A percentile compares a stretch with the other conserved stretches of the same genome.
Evolutionary conservation across 2,113 vertebrate species (phyloP).

Genomic region (Stercorarius parasiticus): DNA sequence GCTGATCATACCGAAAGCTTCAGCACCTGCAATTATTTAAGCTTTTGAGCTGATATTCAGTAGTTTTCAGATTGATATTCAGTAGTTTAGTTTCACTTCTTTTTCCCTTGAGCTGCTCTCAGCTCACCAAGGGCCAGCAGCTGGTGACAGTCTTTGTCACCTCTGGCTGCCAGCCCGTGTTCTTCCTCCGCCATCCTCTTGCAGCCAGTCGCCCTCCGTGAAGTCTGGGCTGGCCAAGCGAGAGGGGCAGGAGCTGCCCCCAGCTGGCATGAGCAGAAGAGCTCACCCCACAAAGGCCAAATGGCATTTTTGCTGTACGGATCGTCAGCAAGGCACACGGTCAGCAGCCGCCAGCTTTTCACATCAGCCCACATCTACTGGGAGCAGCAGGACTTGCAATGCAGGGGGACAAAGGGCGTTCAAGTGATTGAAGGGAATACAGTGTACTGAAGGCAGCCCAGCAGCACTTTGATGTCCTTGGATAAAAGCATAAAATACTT

Average conservation of each 20-base stretch:
- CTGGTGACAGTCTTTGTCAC: background rate
- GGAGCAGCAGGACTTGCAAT: background rate
- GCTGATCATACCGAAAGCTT: background rate
- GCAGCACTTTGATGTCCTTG: background rate
- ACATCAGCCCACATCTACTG: background rate
- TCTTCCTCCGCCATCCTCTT: background rate
- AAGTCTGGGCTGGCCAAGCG: background rate
- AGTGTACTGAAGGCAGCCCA: fast-evolving
- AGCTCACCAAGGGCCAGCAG: background rate
- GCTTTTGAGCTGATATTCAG: background rate
- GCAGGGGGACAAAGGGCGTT: background rate
- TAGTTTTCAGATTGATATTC: background rate
- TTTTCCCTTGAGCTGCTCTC: background rate
- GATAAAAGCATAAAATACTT: background rate
- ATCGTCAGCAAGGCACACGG: background rate
- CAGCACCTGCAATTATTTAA: background rate
- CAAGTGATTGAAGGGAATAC: background rate
- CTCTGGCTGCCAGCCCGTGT: background rate
- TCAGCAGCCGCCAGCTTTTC: background rate
- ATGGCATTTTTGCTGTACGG: background rate
- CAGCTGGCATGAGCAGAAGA: fast-evolving
- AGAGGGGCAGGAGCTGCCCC: background rate
- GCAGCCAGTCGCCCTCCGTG: background rate
- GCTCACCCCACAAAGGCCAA: background rate
- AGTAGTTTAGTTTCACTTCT: background rate